Percentiles rank a stretch among this genome's conserved stretches.
phyloP scores from a whole-genome alignment of 2,888 invertebrate species.

The Spodoptera exigua region DNA sequence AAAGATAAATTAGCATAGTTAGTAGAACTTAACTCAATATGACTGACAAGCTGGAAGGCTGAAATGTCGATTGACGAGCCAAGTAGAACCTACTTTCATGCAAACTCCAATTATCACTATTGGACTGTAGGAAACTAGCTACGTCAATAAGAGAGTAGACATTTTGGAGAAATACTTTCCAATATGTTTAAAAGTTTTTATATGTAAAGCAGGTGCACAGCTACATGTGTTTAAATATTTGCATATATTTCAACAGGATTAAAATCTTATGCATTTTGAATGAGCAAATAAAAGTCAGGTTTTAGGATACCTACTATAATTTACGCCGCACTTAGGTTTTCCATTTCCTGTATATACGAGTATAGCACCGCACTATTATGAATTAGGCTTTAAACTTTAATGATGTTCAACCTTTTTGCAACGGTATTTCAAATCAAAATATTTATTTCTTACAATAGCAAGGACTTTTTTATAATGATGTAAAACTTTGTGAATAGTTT shows the following conservation, averaged over 20 bases:
- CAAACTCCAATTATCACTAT: background rate
- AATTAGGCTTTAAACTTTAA: too few relatives aligned
- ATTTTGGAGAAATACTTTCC: conserved; percentile 2
- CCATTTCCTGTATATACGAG: too few relatives aligned
- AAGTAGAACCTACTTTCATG: background rate
- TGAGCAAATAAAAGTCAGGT: too few relatives aligned
- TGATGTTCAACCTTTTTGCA: too few relatives aligned
- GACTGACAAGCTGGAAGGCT: background rate
- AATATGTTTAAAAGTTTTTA: background rate
- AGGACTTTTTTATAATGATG: too few relatives aligned
- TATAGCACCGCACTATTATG: too few relatives aligned
- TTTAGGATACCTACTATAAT: background rate
- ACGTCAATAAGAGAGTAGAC: conserved; percentile 7
- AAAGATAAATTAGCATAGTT: background rate
- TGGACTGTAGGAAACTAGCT: background rate
- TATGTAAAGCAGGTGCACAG: background rate
- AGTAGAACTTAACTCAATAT: background rate
- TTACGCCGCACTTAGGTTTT: background rate
- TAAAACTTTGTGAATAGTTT: too few relatives aligned
- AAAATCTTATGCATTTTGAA: background rate
- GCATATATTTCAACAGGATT: conserved; percentile 4
- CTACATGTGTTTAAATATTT: background rate
- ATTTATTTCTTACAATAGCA: too few relatives aligned
- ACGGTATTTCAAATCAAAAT: too few relatives aligned
- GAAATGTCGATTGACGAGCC: background rate